Evolutionary conservation across 2,888 invertebrate species (phyloP).

Genomic region (Hedya salicella): DNA sequence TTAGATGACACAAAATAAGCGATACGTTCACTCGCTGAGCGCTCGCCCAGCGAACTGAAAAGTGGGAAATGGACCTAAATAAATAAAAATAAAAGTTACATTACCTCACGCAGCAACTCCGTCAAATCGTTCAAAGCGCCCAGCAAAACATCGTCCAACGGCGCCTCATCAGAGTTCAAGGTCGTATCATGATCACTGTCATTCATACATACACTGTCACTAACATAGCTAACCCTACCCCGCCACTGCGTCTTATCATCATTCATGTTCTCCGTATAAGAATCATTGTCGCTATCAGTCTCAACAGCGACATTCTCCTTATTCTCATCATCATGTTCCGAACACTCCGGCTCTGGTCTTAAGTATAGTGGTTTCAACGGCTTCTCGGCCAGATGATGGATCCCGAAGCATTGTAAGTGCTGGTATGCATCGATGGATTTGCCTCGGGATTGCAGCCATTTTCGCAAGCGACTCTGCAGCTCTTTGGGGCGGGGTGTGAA

Average conservation of each 20-base stretch:
- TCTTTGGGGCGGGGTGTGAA: constrained; percentile 72
- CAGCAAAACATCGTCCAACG: constrained; percentile 65
- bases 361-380: constrained; percentile 50
- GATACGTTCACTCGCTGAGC: no score
- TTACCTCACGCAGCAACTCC: constrained; percentile 81
- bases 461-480: constrained; percentile 70
- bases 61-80: no score
- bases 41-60: no score
- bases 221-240: constrained; percentile 57
- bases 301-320: constrained; percentile 81
- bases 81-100: constrained; percentile 42
- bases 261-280: constrained; percentile 68
- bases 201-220: constrained; percentile 64
- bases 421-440: constrained; percentile 78
- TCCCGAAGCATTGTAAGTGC: constrained; percentile 83
- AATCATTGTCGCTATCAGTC: constrained; percentile 73
- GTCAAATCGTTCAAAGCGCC: constrained; percentile 82
- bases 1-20: no score
- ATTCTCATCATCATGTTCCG: constrained; percentile 72
- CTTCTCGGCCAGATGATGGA: constrained; percentile 60
- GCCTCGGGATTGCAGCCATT: constrained; percentile 82
- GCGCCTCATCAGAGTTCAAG: constrained; percentile 55
- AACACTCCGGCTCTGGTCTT: constrained; percentile 46
- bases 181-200: constrained; percentile 61
- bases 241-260: constrained; percentile 66